Conservation (phyloP, 1,140 invertebrate genomes). For the Drosophila nigromelanica region DNA sequence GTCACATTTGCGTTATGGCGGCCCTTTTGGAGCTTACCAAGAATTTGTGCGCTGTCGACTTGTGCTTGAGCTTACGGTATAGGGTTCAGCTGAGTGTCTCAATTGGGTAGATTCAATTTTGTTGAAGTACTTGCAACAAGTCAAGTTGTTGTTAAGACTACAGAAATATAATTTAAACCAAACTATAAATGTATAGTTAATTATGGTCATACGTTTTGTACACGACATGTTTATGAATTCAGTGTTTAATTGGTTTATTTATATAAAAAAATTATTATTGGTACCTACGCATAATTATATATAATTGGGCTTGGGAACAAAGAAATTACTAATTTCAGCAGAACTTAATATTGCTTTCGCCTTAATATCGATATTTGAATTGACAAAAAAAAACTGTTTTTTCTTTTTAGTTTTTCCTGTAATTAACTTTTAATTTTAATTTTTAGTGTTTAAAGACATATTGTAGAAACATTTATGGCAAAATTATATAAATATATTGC, state of each 20-base stretch:
- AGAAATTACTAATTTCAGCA: slow-evolving; percentile 27
- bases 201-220: not conserved
- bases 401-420: too few species aligned
- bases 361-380: too few species aligned
- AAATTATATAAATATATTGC: too few species aligned
- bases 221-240: not conserved
- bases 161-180: not conserved
- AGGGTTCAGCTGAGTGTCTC: slow-evolving; percentile 5
- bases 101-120: slow-evolving; percentile 19
- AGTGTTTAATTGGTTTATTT: slow-evolving; percentile 36
- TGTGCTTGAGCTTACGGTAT: not conserved
- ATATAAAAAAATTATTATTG: not conserved
- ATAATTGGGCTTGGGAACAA: slow-evolving; percentile 13
- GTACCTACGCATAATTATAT: not conserved
- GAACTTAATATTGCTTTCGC: too few species aligned
- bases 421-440: not conserved
- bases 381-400: too few species aligned
- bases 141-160: not conserved
- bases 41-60: not conserved
- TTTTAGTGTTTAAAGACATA: too few species aligned
- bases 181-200: not conserved
- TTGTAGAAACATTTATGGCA: too few species aligned
- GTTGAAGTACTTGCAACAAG: slow-evolving; percentile 11
- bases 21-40: slow-evolving; percentile 39
- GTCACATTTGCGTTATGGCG: slow-evolving; percentile 53